Percentiles rank a stretch among this genome's conserved stretches.
Conservation (phyloP, 2,797 vertebrate species). For the Poeciliopsis gracilis region DNA sequence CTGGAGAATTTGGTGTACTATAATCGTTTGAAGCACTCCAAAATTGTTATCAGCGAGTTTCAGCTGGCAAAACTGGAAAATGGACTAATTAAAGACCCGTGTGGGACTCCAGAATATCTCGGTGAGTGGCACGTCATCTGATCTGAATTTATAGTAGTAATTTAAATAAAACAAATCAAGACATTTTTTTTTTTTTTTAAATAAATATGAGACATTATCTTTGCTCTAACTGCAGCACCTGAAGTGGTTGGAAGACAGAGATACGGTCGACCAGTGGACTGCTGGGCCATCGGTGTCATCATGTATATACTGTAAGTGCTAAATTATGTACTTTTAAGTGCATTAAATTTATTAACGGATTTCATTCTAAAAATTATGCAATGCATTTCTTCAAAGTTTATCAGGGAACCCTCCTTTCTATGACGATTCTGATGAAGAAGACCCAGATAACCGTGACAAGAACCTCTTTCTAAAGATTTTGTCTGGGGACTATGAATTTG, state of each 20-base stretch:
- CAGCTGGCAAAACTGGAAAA: constrained; percentile 98
- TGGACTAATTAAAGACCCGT: constrained; percentile 96
- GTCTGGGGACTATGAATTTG: constrained; percentile 95
- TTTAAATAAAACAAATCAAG: background rate
- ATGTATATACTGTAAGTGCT: constrained; percentile 97
- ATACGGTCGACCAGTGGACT: constrained; percentile 96
- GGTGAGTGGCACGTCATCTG: constrained; percentile 64
- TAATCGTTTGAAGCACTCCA: constrained; percentile 97
- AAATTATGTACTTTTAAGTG: background rate
- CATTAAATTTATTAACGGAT: background rate
- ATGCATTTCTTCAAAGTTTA: constrained; percentile 76
- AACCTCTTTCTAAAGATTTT: constrained; percentile 98
- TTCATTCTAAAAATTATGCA: constrained; percentile 1
- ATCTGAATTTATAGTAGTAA: background rate
- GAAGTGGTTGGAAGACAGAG: constrained; percentile 95
- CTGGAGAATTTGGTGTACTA: constrained; percentile 98
- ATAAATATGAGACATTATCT: background rate
- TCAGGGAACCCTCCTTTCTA: constrained; percentile 98
- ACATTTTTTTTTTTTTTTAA: background rate
- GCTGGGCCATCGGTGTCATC: constrained; percentile 98
- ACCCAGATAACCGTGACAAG: constrained; percentile 93
- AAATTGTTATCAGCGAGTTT: constrained; percentile 99
- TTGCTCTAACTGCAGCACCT: constrained; percentile 82
- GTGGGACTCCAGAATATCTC: constrained; percentile 96
- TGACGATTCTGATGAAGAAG: constrained; percentile 94